Conservation (phyloP, 2,113 vertebrate species). For the Lepidothrix coronata region DNA sequence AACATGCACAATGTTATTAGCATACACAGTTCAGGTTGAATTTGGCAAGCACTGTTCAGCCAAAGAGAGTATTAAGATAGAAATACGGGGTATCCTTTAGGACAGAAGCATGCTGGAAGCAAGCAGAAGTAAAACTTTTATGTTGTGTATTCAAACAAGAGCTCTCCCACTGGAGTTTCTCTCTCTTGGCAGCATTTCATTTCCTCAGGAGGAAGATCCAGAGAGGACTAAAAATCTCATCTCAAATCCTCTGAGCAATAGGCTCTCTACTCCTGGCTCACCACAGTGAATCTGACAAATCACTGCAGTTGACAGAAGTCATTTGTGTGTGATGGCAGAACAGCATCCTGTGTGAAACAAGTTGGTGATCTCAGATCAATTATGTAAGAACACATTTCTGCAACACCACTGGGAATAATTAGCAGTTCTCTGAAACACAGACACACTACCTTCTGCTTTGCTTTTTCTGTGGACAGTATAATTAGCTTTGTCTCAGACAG, state of each 20-base stretch:
- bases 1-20: not conserved
- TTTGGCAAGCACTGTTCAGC: not conserved
- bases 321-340: not conserved
- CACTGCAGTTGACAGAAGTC: not conserved
- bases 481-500: not conserved
- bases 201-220: not conserved
- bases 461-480: not conserved
- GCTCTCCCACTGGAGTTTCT: not conserved
- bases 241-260: not conserved
- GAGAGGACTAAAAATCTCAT: not conserved
- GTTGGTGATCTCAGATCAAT: not conserved
- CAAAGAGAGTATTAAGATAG: not conserved
- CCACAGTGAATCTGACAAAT: not conserved
- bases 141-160: not conserved
- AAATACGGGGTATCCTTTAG: fast-evolving
- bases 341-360: not conserved
- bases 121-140: not conserved
- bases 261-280: not conserved
- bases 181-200: not conserved
- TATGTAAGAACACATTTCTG: not conserved
- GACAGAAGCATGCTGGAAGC: not conserved
- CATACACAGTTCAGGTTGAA: not conserved
- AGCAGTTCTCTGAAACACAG: not conserved
- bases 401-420: not conserved
- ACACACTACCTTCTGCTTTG: not conserved